Conservation (phyloP, 2,113 vertebrate species). For the Oryzias javanicus region DNA sequence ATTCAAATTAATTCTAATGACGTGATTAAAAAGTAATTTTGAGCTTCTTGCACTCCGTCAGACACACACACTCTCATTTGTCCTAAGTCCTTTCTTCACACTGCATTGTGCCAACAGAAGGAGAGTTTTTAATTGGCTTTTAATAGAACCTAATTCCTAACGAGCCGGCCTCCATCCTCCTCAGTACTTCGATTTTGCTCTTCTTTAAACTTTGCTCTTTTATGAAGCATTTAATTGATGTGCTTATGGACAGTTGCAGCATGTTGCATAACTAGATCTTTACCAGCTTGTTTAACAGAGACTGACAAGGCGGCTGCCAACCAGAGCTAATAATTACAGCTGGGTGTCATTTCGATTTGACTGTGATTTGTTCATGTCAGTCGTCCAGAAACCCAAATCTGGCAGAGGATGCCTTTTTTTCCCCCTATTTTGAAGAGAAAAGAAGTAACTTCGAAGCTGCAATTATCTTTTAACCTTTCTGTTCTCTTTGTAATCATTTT, state of each 20-base stretch:
- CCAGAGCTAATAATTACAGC: slow-evolving; percentile 11
- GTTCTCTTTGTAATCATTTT: too few species aligned
- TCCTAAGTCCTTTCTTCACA: slow-evolving; percentile 11
- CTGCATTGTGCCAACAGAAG: slow-evolving; percentile 35
- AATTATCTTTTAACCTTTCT: too few species aligned
- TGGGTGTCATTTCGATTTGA: slow-evolving; percentile 9
- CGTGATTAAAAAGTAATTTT: slow-evolving; percentile 76
- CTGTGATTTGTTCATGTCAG: neutral
- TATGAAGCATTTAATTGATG: neutral
- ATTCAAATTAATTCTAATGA: slow-evolving; percentile 73
- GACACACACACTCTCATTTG: slow-evolving; percentile 10
- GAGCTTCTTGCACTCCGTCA: slow-evolving; percentile 27
- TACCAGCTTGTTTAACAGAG: slow-evolving; percentile 22
- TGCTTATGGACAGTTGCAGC: too few species aligned
- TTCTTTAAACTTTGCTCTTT: neutral
- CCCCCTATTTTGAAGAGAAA: too few species aligned
- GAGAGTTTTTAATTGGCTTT: slow-evolving; percentile 61
- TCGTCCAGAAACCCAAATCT: too few species aligned
- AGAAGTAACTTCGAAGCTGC: too few species aligned
- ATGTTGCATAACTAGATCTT: slow-evolving; percentile 17
- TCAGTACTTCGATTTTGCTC: neutral
- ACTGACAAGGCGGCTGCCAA: slow-evolving; percentile 14
- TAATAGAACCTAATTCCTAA: slow-evolving; percentile 63
- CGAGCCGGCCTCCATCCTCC: slow-evolving; percentile 26
- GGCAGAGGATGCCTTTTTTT: too few species aligned